Percentiles rank a stretch among this genome's conserved stretches.
phyloP scores from a whole-genome alignment of 2,797 vertebrate species.

The Sebastes baramenuke region DNA sequence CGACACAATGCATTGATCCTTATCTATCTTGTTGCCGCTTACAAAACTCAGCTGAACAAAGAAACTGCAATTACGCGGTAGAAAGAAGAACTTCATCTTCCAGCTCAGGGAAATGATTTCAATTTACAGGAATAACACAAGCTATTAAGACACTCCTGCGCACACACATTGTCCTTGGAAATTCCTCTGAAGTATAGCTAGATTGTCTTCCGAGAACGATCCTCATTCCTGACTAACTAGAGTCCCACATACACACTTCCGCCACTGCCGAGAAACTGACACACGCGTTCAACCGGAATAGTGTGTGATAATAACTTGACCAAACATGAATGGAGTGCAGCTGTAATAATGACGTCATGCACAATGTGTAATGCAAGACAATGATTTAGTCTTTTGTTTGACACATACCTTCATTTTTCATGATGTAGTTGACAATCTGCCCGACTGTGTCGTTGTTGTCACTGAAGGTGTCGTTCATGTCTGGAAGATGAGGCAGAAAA shows the following conservation, averaged over 20 bases:
- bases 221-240: neutral
- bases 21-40: neutral
- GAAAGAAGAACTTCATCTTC: neutral
- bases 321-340: neutral
- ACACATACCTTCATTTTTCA: conserved; percentile 95
- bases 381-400: too few relatives aligned
- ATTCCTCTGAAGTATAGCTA: neutral
- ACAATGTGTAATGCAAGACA: neutral
- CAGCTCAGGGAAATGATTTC: neutral
- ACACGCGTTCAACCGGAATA: conserved; percentile 5
- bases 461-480: conserved; percentile 88
- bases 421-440: conserved; percentile 93
- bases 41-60: neutral
- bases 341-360: neutral
- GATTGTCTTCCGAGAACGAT: neutral
- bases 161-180: neutral
- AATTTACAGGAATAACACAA: neutral
- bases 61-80: neutral
- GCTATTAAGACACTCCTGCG: neutral
- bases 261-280: neutral
- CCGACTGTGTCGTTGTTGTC: conserved; percentile 94
- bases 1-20: neutral
- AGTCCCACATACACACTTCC: neutral
- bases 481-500: conserved; percentile 73
- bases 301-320: neutral